A percentile compares a stretch with the other conserved stretches of the same genome.
Evolutionary conservation across 2,113 vertebrate species (phyloP).

Genomic region (Oxyruncus cristatus): DNA sequence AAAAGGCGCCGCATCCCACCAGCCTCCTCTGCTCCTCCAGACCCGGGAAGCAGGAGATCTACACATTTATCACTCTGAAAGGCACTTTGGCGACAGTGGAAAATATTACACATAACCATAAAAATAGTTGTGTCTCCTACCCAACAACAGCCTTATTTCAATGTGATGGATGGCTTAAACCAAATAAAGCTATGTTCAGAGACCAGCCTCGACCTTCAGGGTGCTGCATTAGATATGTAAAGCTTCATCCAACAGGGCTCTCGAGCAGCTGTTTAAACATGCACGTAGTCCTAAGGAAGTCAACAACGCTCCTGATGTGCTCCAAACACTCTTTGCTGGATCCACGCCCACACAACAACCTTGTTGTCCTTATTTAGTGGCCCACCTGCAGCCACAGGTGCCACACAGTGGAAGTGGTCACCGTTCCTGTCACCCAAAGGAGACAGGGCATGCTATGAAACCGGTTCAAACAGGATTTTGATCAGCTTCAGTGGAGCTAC

Average conservation of each 20-base stretch:
- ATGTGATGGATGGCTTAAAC: background rate
- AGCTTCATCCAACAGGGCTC: background rate
- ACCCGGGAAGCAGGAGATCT: background rate
- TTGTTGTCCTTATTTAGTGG: background rate
- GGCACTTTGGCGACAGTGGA: background rate
- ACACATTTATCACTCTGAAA: background rate
- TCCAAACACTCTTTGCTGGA: background rate
- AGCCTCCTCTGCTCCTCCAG: background rate
- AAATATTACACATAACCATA: conserved; percentile 2
- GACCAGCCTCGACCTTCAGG: background rate
- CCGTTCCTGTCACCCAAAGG: background rate
- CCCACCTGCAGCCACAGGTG: background rate
- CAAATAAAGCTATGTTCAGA: background rate
- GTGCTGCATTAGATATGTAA: background rate
- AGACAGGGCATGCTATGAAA: background rate
- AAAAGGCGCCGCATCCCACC: background rate
- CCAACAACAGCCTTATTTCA: background rate
- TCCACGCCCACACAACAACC: background rate
- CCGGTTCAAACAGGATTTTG: background rate
- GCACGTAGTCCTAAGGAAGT: background rate
- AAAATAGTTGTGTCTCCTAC: background rate
- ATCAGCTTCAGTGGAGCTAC: background rate
- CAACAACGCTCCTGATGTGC: background rate
- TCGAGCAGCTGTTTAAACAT: background rate
- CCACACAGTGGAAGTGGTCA: background rate